phyloP scores from a whole-genome alignment of 2,888 invertebrate genomes.

The Argyresthia albistria region DNA sequence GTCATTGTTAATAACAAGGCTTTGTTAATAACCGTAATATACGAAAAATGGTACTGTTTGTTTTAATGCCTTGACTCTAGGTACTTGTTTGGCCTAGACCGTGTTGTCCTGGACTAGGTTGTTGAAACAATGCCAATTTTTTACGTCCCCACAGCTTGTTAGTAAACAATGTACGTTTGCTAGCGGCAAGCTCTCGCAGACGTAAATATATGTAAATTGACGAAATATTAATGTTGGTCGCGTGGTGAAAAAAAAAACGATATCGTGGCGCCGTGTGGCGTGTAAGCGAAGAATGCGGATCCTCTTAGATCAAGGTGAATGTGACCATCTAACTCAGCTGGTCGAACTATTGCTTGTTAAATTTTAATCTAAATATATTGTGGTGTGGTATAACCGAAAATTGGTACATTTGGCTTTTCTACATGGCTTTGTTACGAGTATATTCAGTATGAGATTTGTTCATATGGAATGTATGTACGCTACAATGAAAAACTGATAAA shows the following conservation, averaged over 20 bases:
- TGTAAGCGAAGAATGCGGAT: constrained; percentile 63
- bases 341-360: background rate
- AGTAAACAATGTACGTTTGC: background rate
- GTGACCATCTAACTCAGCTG: constrained; percentile 21
- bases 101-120: background rate
- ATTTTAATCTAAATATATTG: background rate
- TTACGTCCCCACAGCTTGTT: background rate
- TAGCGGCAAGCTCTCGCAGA: background rate
- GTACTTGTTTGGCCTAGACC: background rate
- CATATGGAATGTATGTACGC: too few species aligned
- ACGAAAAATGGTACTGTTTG: too few species aligned
- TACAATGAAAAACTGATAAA: too few species aligned
- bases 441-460: too few species aligned
- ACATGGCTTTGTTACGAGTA: too few species aligned
- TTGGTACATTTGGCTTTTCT: too few species aligned
- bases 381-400: background rate
- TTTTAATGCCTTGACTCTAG: too few species aligned
- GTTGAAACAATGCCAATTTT: background rate
- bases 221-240: constrained; percentile 57
- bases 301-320: constrained; percentile 63
- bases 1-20: too few species aligned
- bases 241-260: constrained; percentile 2
- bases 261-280: constrained; percentile 43
- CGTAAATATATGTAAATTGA: constrained; percentile 20
- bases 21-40: too few species aligned